Percentiles rank a stretch among this genome's conserved stretches.
Evolutionary conservation across 2,797 vertebrate genomes (phyloP).

Genomic region (Eptatretus atami): DNA sequence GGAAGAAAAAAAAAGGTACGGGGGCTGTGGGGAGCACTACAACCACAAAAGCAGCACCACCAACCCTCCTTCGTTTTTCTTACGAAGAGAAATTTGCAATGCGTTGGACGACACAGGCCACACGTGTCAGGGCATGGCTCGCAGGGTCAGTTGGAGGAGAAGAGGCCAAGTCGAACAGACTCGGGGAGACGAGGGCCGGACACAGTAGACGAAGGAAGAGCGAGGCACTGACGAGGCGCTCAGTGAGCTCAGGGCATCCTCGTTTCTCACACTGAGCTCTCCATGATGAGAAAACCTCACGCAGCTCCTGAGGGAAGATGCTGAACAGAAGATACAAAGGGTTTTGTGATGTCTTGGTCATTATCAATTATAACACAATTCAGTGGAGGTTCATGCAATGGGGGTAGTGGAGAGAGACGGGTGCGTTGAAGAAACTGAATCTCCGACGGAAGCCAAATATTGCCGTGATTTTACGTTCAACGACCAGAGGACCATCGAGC

Average conservation of each 20-base stretch:
- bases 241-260: constrained; percentile 77
- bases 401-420: too few relatives aligned
- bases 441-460: too few relatives aligned
- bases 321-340: constrained; percentile 15
- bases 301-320: constrained; percentile 73
- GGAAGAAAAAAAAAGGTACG: too few relatives aligned
- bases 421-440: too few relatives aligned
- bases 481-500: too few relatives aligned
- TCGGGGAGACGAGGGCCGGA: constrained; percentile 90
- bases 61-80: constrained; percentile 10
- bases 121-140: constrained; percentile 66
- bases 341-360: too few relatives aligned
- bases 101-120: constrained; percentile 94
- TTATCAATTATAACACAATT: too few relatives aligned
- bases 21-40: too few relatives aligned
- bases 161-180: constrained; percentile 74
- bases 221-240: constrained; percentile 82
- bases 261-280: constrained; percentile 73
- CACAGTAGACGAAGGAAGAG: constrained; percentile 86
- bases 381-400: too few relatives aligned
- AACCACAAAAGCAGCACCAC: too few relatives aligned
- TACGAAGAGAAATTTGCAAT: constrained; percentile 93
- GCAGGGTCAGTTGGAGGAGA: constrained; percentile 90
- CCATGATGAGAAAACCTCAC: constrained; percentile 91
- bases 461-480: too few relatives aligned